Evolutionary conservation across 2,797 vertebrate genomes (phyloP).

Genomic region (Pogoniulus pusillus): DNA sequence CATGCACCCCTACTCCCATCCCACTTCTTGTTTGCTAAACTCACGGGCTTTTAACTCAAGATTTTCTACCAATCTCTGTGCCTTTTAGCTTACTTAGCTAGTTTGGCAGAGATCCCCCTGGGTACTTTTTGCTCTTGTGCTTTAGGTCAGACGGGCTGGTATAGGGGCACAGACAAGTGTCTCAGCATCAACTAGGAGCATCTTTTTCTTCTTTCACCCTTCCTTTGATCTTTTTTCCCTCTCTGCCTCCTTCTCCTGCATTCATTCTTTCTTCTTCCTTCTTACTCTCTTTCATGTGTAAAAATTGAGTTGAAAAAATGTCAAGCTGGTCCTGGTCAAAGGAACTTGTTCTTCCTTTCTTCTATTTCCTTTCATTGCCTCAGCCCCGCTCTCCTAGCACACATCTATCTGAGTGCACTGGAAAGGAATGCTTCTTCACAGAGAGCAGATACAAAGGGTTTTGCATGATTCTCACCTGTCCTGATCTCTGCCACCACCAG

Average conservation of each 20-base stretch:
- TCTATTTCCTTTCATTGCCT: constrained; percentile 13
- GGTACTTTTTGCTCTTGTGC: not conserved
- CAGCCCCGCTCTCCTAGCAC: not conserved
- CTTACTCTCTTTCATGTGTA: constrained; percentile 39
- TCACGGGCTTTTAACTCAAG: not conserved
- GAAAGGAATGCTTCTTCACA: not conserved
- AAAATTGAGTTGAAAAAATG: constrained; percentile 41
- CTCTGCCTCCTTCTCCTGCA: constrained; percentile 36
- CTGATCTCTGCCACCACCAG: not conserved
- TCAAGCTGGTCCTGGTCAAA: constrained; percentile 51
- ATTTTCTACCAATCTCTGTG: not conserved
- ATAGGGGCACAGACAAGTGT: not conserved
- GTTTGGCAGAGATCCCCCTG: constrained; percentile 1
- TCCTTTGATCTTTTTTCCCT: constrained; percentile 31
- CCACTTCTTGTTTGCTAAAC: not conserved
- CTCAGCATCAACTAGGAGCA: not conserved
- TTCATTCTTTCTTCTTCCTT: constrained; percentile 48
- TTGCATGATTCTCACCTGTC: not conserved
- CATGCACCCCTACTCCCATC: not conserved
- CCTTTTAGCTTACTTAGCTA: not conserved
- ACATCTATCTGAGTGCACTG: not conserved
- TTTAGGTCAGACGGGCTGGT: not conserved
- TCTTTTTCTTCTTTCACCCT: constrained; percentile 23
- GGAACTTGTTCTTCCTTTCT: constrained; percentile 36
- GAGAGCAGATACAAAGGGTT: not conserved